Evolutionary conservation across 2,888 invertebrate genomes (phyloP), one percentile per base, ranked within the genome.

Genomic region (Harpagoxenus sublaevis): DNA sequence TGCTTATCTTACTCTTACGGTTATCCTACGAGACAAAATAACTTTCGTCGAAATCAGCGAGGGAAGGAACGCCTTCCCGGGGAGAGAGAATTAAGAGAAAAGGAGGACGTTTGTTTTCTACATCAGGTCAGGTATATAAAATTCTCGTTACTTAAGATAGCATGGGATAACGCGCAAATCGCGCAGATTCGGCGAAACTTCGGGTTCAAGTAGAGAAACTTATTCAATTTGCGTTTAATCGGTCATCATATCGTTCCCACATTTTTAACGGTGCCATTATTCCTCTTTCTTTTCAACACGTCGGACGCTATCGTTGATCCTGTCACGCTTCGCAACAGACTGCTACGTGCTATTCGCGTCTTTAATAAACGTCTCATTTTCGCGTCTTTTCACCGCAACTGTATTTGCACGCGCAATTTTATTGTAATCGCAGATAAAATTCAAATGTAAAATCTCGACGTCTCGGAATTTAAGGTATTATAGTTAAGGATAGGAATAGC

Each of bases 1-100:
- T 66, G 77, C 53, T 77, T 77, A 77, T 77, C 77, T 66, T 77
- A 77, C 28, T 39, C 23, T 66, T 77, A 77, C 28, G n/a, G 10
- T 66, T 77, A 77, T 66, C 12, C 39, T 77, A 75, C 31, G 48
- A 77, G 39, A 66, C 28, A 53, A 53, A 71, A 77, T 28, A 77
- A 66, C 28, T 51, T 39, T 66, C 39, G 28, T 77, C 28, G 28
- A 77, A 77, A 77, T 77, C 18, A 66, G 12, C 23, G 23, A 75
- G 39, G 62, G 39, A 74, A 77, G 66, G 66, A 66, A 77, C 53
- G 66, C n/a, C 77, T 53, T 39, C 51, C 60, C 23, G 3, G 23
- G 55, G 28, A 8, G 53, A 23, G 51, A 6, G 35, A 31, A n/a
- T n/a, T 31, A 23, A 12, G 15, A 45, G n/a, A 66, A 51, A 31